Evolutionary conservation across 2,797 vertebrate species (phyloP), one percentile per base, ranked within the genome.

Genomic region (Loris lydekkerianus): DNA sequence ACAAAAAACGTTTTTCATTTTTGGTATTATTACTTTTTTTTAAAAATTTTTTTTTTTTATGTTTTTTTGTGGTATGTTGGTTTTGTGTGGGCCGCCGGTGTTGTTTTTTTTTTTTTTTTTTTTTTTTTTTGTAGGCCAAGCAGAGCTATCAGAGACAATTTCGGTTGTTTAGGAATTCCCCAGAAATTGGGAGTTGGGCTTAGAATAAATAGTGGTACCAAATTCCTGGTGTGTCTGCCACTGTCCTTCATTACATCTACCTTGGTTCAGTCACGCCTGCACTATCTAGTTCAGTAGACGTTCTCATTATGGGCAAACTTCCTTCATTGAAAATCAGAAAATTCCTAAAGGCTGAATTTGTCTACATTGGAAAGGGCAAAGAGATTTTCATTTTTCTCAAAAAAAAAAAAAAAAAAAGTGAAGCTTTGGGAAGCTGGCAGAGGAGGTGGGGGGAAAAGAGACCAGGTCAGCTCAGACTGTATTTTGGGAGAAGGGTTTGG

Each of bases 341-440:
- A 18, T 75, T 76, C 27, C 37, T 91, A 67, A 92, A 87, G 20
- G 29, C 31, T 76, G 27, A 70, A 34, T 27, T 61, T 83, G 94
- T 94, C 49, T 86, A 60, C 1, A 49, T 60, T 86, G 82, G 17
- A 78, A 86, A 91, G 58, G 65, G 67, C 23, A 84, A 37, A 90
- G 14, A 89, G 10, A 2, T 84, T 78, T 58, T 9, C 27, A 7
- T 67, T 27, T 89, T 88, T 75, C 49, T 58, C 21, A 75, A 65
- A 25, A 77, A 75, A 46, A 81, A 60, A n/a, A 75, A 65, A 25
- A 77, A 75, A 43, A 81, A 58, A 69, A 60, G 8, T 8, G 60
- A 27, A 88, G 34, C 34, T 53, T 63, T 84, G 60, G 31, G 4
- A 37, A 86, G n/a, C 84, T n/a, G 9, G 34, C 8, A 82, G n/a